phyloP scores from a whole-genome alignment of 2,888 invertebrate species.

The Eristalis intricaria region DNA sequence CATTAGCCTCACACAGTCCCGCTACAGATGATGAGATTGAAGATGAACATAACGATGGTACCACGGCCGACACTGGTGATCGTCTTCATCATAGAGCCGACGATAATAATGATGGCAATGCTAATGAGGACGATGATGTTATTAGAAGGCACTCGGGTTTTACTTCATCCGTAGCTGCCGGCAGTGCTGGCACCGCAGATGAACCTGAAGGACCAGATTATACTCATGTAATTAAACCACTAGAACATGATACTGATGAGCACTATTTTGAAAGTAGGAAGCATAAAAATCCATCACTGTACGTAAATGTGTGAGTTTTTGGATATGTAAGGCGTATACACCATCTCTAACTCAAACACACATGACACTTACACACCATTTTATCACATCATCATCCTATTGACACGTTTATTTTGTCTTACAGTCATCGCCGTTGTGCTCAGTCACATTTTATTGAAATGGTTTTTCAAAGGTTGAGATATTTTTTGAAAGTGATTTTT shows the following conservation, averaged over 20 bases:
- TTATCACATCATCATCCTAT: background rate
- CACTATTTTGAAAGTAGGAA: constrained; percentile 72
- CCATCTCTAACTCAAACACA: background rate
- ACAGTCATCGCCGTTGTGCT: background rate
- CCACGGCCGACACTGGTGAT: constrained; percentile 70
- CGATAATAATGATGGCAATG: constrained; percentile 71
- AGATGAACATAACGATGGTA: constrained; percentile 74
- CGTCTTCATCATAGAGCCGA: constrained; percentile 77
- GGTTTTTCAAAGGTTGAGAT: too few species aligned
- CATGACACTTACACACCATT: constrained; percentile 3
- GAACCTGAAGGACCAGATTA: constrained; percentile 71
- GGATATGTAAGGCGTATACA: constrained; percentile 58
- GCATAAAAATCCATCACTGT: constrained; percentile 75
- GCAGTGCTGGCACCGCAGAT: constrained; percentile 59
- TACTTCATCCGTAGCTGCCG: constrained; percentile 17
- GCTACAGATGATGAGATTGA: constrained; percentile 80
- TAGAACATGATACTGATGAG: constrained; percentile 73
- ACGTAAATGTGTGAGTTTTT: constrained; percentile 73
- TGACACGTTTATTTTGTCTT: background rate
- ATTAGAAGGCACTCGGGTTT: constrained; percentile 45
- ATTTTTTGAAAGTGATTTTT: too few species aligned
- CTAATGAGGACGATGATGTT: constrained; percentile 52
- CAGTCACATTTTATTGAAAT: too few species aligned
- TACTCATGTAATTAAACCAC: constrained; percentile 70
- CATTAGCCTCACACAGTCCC: constrained; percentile 81